These are phyloP conservation scores for Pangasius krempfi DNA, from an alignment of 2,797 vertebrate species.

Conservation along the genomic window DNA sequence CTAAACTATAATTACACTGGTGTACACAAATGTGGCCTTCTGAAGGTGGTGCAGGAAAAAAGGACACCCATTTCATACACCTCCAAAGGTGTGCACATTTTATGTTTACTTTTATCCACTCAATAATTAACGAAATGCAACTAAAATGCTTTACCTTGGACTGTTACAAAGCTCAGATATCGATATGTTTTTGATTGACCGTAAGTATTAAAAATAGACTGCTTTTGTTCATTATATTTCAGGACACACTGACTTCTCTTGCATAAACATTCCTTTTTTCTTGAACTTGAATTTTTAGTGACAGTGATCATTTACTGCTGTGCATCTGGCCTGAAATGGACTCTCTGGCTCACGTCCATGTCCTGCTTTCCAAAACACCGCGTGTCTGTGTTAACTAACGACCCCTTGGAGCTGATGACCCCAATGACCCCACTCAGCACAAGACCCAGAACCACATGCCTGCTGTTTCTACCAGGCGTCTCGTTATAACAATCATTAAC, in stretches of 20 bases:
- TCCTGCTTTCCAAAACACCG: slow-evolving; percentile 34
- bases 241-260: neutral
- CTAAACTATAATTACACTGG: neutral
- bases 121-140: neutral
- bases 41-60: neutral
- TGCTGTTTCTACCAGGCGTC: slow-evolving; percentile 34
- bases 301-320: neutral
- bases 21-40: neutral
- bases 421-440: slow-evolving; percentile 19
- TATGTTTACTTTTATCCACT: neutral
- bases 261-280: neutral
- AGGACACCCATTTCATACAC: neutral
- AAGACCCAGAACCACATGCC: slow-evolving; percentile 44
- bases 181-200: neutral
- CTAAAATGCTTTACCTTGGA: neutral
- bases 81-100: neutral
- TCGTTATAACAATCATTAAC: slow-evolving; percentile 43
- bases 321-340: slow-evolving; percentile 16
- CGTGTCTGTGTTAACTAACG: slow-evolving; percentile 6
- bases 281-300: neutral
- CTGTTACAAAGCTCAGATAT: neutral
- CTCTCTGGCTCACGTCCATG: slow-evolving; percentile 19
- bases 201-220: neutral
- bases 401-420: slow-evolving; percentile 21
- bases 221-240: neutral